These are phyloP conservation scores for Halichoeres trimaculatus DNA, from an alignment of 2,113 vertebrate species.

Conservation along the genomic window DNA sequence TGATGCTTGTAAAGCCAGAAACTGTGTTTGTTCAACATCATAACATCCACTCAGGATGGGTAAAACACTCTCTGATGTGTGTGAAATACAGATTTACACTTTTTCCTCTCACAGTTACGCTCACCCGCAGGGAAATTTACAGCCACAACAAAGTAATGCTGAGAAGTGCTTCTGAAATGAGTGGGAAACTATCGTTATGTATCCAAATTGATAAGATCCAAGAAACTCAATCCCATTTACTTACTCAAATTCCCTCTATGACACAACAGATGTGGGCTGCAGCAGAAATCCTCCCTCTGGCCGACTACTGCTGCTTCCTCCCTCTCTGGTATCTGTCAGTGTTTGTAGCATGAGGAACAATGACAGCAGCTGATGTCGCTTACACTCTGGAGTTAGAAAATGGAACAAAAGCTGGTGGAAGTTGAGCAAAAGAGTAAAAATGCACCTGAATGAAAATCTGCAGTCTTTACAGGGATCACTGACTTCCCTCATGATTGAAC, in stretches of 20 bases:
- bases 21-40: constrained; percentile 8
- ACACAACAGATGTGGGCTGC: constrained; percentile 15
- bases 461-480: constrained; percentile 3
- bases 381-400: background rate
- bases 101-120: background rate
- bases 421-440: background rate
- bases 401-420: background rate
- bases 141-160: background rate
- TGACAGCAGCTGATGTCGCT: background rate
- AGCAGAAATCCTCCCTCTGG: background rate
- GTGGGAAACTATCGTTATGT: constrained; percentile 2
- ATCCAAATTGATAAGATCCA: background rate
- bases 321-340: background rate
- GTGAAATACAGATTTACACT: background rate
- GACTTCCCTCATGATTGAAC: background rate
- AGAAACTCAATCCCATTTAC: constrained; percentile 9
- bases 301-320: background rate
- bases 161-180: background rate
- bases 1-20: constrained; percentile 6
- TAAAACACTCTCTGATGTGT: background rate
- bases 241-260: background rate
- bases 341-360: constrained; percentile 2
- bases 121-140: background rate
- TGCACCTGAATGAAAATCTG: background rate
- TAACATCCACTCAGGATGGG: background rate